phyloP scores from a whole-genome alignment of 2,113 vertebrate genomes.

The Psittacus erithacus region DNA sequence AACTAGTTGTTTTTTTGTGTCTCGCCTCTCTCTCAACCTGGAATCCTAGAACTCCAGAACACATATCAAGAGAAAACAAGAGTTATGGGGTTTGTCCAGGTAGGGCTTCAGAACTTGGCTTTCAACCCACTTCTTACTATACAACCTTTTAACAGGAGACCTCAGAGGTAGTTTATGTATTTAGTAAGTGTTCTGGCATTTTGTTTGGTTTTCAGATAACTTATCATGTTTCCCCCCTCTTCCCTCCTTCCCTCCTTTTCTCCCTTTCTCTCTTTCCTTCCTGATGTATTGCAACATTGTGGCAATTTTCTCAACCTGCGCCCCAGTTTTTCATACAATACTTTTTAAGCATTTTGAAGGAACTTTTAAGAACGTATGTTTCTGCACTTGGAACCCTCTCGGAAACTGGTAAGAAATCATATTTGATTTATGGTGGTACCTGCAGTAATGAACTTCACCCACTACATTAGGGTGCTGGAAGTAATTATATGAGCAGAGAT shows the following conservation, averaged over 20 bases:
- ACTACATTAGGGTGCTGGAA: background rate
- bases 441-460: background rate
- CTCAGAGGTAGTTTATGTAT: background rate
- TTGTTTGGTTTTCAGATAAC: background rate
- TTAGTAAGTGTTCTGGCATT: background rate
- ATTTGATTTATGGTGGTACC: background rate
- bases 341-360: background rate
- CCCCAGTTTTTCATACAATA: background rate
- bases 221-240: fast-evolving
- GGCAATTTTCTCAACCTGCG: background rate
- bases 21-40: too few species aligned
- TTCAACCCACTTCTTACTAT: background rate
- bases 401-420: background rate
- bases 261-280: background rate
- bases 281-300: background rate
- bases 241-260: fast-evolving
- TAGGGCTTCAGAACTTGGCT: background rate
- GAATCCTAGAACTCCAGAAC: too few species aligned
- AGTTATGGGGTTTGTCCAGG: background rate
- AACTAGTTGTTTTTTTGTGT: too few species aligned
- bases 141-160: background rate
- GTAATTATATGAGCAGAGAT: background rate
- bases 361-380: background rate
- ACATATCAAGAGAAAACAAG: too few species aligned
- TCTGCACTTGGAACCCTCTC: background rate